These are phyloP conservation scores for Sogatella furcifera DNA, from an alignment of 1,140 invertebrate species.

Conservation along the genomic window DNA sequence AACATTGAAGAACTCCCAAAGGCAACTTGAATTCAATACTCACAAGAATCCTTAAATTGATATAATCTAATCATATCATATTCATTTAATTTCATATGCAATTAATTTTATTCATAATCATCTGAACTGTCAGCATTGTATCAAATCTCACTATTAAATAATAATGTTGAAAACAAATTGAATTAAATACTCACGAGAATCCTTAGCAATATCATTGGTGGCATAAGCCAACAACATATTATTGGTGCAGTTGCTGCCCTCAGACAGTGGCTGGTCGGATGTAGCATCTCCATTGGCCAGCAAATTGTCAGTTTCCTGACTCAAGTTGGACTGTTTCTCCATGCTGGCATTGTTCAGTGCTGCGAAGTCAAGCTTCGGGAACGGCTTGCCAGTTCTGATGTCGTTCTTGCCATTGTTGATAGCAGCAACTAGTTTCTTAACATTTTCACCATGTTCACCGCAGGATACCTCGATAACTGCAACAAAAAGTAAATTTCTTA, in stretches of 20 bases:
- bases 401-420: conserved; percentile 72
- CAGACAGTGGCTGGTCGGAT: background rate
- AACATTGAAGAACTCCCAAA: no score
- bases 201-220: conserved; percentile 58
- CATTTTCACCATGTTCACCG: conserved; percentile 89
- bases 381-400: conserved; percentile 50
- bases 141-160: no score
- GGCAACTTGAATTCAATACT: no score
- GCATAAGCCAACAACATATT: conserved; percentile 41
- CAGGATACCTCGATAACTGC: conserved; percentile 86
- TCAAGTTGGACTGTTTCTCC: conserved; percentile 26
- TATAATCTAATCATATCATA: no score
- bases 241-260: conserved; percentile 15
- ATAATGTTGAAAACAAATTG: conserved; percentile 4
- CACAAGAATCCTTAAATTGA: no score
- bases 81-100: no score
- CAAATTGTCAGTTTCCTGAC: conserved; percentile 28
- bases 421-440: conserved; percentile 67
- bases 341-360: conserved; percentile 44
- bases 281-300: conserved; percentile 26
- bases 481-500: conserved; percentile 6
- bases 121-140: no score
- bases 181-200: conserved; percentile 18
- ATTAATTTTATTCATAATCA: no score
- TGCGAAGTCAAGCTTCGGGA: conserved; percentile 44